Conservation (phyloP, 2,888 invertebrate genomes). For the Caenorhabditis panamensis region DNA sequence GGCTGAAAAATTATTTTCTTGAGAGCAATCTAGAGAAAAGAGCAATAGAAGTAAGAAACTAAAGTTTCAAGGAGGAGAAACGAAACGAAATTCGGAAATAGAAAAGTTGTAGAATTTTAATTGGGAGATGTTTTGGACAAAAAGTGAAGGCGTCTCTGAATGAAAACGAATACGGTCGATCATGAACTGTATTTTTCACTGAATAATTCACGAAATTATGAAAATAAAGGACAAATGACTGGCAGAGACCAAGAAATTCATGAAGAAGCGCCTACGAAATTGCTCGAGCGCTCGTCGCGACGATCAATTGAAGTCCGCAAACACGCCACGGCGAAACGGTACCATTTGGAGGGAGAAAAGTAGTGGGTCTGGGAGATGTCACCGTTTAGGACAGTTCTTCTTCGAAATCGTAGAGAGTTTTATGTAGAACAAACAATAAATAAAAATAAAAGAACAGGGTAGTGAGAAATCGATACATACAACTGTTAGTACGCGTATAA, state of each 20-base stretch:
- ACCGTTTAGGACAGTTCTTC: neutral
- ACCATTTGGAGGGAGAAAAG: constrained; percentile 4
- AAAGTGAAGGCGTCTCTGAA: neutral
- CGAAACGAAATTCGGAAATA: too few relatives aligned
- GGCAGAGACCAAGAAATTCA: too few relatives aligned
- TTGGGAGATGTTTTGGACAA: neutral
- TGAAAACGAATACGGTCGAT: neutral
- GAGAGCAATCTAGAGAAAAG: neutral
- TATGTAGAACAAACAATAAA: too few relatives aligned
- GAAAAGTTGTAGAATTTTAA: neutral
- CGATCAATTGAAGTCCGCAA: constrained; percentile 46
- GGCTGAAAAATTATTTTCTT: neutral
- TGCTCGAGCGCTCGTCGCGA: constrained; percentile 2
- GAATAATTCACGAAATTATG: too few relatives aligned
- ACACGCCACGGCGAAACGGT: constrained; percentile 32
- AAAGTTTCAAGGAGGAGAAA: too few relatives aligned
- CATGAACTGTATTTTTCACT: too few relatives aligned
- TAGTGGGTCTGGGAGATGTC: neutral
- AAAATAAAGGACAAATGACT: too few relatives aligned
- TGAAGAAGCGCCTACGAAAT: neutral
- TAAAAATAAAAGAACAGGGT: neutral
- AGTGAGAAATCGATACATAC: neutral
- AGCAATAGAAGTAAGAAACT: neutral
- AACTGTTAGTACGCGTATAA: too few relatives aligned
- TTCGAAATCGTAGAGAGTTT: constrained; percentile 1